A percentile compares a stretch with the other conserved stretches of the same genome.
Conservation (phyloP, 2,113 vertebrate genomes). For the Tetrao urogallus region DNA sequence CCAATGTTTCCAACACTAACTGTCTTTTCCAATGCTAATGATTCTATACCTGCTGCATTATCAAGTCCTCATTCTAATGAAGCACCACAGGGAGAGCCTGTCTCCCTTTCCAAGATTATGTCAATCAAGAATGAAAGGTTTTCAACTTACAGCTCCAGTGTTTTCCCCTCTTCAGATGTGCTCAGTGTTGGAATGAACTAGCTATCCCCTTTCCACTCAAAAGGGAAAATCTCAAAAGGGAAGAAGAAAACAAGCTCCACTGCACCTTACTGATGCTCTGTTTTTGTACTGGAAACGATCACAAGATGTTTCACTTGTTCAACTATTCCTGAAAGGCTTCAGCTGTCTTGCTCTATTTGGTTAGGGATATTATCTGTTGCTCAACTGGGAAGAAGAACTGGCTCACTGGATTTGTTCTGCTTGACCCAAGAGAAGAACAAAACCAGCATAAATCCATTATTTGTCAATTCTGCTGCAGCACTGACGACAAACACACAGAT, state of each 20-base stretch:
- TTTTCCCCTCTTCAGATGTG: not conserved
- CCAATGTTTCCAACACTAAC: no score
- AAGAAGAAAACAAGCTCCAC: not conserved
- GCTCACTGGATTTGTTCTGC: constrained; percentile 17
- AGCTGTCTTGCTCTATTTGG: not conserved
- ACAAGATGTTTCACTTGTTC: not conserved
- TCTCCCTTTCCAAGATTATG: not conserved
- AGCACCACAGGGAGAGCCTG: not conserved
- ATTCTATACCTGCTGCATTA: not conserved
- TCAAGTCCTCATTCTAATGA: not conserved
- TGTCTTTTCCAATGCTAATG: no score
- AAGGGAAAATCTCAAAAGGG: not conserved
- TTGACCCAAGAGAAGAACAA: constrained; percentile 29
- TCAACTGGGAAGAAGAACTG: constrained; percentile 5
- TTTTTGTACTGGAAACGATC: not conserved
- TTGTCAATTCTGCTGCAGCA: not conserved
- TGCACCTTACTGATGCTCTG: not conserved
- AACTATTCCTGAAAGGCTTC: constrained; percentile 31
- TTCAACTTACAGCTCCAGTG: not conserved
- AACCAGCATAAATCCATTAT: not conserved
- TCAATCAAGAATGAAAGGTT: not conserved
- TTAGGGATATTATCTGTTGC: not conserved
- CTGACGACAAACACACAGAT: not conserved
- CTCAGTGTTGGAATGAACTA: not conserved
- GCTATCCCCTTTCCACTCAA: not conserved